A percentile compares a stretch with the other conserved stretches of the same genome.
These are phyloP conservation scores for Molossus alvarezi DNA, from an alignment of 2,797 vertebrate genomes.

Conservation along the genomic window DNA sequence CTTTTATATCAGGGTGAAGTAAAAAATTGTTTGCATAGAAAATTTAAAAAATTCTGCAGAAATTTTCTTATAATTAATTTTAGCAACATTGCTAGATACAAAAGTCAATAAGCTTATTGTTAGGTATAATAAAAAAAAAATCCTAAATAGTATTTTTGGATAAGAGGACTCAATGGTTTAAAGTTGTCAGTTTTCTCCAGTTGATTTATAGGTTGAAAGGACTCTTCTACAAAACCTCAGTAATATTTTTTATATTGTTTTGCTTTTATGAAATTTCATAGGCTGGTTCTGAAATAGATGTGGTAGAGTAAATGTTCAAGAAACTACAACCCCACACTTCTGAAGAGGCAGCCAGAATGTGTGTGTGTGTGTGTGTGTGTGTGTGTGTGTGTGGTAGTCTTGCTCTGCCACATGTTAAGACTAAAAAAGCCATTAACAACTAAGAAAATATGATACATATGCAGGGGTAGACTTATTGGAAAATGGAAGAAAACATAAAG, in stretches of 20 bases:
- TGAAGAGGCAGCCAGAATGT: neutral
- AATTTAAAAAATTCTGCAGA: neutral
- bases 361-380: neutral
- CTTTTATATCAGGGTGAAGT: neutral
- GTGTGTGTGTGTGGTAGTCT: neutral
- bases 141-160: neutral
- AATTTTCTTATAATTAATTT: constrained; percentile 29
- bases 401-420: neutral
- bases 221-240: neutral
- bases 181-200: neutral
- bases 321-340: neutral
- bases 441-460: neutral
- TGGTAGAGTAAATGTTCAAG: neutral
- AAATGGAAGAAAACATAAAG: neutral
- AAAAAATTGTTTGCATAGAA: neutral
- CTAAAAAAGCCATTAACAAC: neutral
- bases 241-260: neutral
- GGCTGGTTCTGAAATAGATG: neutral
- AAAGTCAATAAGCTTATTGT: constrained; percentile 57
- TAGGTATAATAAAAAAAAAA: neutral
- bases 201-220: neutral
- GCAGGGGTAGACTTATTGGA: neutral
- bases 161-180: neutral
- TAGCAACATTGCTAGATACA: neutral
- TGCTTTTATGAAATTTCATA: constrained; percentile 4